A percentile compares a stretch with the other conserved stretches of the same genome.
These are phyloP conservation scores for Nycteola revayana DNA, from an alignment of 2,888 invertebrate genomes.

Conservation along the genomic window DNA sequence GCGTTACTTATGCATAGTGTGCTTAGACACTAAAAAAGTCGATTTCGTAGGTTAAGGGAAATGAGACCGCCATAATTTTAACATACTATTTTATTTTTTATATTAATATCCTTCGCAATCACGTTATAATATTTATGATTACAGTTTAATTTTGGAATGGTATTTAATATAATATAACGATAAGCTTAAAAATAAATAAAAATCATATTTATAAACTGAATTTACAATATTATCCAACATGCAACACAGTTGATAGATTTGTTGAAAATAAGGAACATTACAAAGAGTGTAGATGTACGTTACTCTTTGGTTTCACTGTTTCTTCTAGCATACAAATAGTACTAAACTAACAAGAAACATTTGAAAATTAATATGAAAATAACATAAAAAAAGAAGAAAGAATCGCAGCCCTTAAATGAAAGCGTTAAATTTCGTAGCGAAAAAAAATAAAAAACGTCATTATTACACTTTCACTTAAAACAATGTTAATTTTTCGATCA, in stretches of 20 bases:
- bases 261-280: constrained; percentile 51
- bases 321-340: constrained; percentile 41
- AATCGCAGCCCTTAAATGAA: constrained; percentile 27
- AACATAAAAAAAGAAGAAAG: constrained; percentile 29
- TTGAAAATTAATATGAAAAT: constrained; percentile 21
- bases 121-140: constrained; percentile 71
- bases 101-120: constrained; percentile 72
- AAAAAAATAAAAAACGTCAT: constrained; percentile 31
- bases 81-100: constrained; percentile 72
- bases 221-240: constrained; percentile 51
- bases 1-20: no score
- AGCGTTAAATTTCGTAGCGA: constrained; percentile 30
- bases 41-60: no score
- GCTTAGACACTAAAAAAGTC: no score
- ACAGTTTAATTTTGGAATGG: constrained; percentile 81
- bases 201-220: constrained; percentile 55
- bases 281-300: constrained; percentile 69
- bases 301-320: constrained; percentile 75
- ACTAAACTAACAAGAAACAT: constrained; percentile 40
- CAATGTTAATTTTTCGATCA: constrained; percentile 67
- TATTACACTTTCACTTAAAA: constrained; percentile 50
- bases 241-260: constrained; percentile 44
- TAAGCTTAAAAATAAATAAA: constrained; percentile 79
- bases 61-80: constrained; percentile 39
- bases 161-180: constrained; percentile 64